Conservation (phyloP, 2,113 vertebrate species). For the rabbit (Oryctolagus cuniculus) region DNA sequence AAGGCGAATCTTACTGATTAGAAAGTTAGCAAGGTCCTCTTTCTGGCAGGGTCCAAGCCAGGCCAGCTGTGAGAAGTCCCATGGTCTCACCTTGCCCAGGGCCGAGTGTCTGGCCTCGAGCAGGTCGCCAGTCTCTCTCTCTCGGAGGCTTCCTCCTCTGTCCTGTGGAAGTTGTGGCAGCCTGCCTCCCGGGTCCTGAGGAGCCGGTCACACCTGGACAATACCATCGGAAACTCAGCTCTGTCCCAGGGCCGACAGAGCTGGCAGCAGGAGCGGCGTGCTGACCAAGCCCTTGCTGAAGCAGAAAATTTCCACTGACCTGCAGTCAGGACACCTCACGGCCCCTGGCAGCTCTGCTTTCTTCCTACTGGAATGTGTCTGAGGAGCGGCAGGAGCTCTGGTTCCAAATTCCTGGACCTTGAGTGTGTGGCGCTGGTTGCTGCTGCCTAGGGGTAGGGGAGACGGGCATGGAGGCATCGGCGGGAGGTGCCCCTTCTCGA, state of each 20-base stretch:
- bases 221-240: not conserved
- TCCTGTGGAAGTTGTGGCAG: not conserved
- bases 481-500: not conserved
- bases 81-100: not conserved
- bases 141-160: not conserved
- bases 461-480: not conserved
- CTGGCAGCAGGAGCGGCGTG: not conserved
- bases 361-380: slow-evolving; percentile 67
- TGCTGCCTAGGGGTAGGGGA: not conserved
- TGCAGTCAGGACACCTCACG: slow-evolving; percentile 57
- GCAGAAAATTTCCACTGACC: slow-evolving; percentile 75
- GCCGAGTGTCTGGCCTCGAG: not conserved
- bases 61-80: not conserved
- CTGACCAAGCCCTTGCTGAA: not conserved
- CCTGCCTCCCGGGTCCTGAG: not conserved
- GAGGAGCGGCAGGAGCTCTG: slow-evolving; percentile 51
- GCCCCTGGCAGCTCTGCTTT: slow-evolving; percentile 57
- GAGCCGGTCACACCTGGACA: not conserved
- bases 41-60: not conserved
- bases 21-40: not conserved
- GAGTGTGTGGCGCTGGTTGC: slow-evolving; percentile 44
- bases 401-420: slow-evolving; percentile 67
- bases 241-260: not conserved
- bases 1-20: not conserved
- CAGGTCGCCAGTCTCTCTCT: not conserved